A percentile compares a stretch with the other conserved stretches of the same genome.
Evolutionary conservation across 2,797 vertebrate species (phyloP).

Genomic region (Crocodylus rhombifer): DNA sequence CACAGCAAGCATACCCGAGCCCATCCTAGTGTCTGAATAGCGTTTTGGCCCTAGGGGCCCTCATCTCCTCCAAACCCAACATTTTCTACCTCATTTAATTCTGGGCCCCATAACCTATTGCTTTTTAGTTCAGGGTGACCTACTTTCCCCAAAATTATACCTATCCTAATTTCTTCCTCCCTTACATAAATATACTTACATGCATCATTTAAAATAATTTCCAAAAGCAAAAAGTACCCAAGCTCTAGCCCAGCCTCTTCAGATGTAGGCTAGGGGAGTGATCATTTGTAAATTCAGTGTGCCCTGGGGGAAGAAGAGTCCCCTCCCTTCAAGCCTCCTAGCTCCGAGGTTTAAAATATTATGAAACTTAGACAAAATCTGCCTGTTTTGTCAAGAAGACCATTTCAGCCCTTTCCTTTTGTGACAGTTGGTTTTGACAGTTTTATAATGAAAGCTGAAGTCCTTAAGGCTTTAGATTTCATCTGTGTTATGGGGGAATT

Average conservation of each 20-base stretch:
- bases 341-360: not conserved
- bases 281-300: not conserved
- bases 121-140: not conserved
- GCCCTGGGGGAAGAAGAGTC: not conserved
- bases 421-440: not conserved
- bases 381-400: not conserved
- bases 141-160: not conserved
- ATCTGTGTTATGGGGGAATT: not conserved
- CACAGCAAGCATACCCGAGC: not conserved
- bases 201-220: not conserved
- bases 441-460: not conserved
- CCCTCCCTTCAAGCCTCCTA: not conserved
- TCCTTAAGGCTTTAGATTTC: not conserved
- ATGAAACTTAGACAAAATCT: not conserved
- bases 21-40: not conserved
- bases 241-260: not conserved
- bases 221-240: not conserved
- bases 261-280: not conserved
- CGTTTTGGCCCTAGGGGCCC: not conserved
- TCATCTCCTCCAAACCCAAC: not conserved
- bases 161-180: not conserved
- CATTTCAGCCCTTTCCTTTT: not conserved
- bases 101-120: not conserved
- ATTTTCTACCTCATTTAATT: not conserved
- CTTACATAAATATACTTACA: rapidly evolving